Percentiles rank a stretch among this genome's conserved stretches.
Evolutionary conservation across 1,140 invertebrate species (phyloP).

Genomic region (Argopecten irradians): DNA sequence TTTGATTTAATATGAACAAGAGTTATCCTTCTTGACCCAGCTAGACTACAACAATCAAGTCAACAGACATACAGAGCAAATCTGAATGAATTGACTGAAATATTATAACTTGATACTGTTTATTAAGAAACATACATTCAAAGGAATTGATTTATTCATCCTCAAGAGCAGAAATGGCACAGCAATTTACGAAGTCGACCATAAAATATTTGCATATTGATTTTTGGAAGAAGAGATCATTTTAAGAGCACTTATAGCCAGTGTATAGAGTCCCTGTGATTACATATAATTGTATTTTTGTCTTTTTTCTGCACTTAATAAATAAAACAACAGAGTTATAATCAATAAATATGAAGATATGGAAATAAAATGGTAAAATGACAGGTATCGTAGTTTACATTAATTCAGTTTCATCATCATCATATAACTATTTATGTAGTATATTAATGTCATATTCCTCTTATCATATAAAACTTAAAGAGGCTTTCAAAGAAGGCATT

Average conservation of each 20-base stretch:
- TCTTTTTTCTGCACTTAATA: not conserved
- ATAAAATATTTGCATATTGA: too few relatives aligned
- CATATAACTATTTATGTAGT: too few relatives aligned
- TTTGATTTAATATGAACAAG: not conserved
- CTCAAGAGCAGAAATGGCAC: not conserved
- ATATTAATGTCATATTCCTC: not conserved
- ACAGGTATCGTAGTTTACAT: not conserved
- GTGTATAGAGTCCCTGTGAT: not conserved
- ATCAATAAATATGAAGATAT: not conserved
- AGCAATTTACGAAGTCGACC: too few relatives aligned
- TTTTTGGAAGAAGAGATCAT: not conserved
- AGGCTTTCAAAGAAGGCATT: not conserved
- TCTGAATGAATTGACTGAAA: too few relatives aligned
- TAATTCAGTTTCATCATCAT: not conserved
- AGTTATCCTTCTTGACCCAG: constrained; percentile 5
- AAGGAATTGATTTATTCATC: not conserved
- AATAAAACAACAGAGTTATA: not conserved
- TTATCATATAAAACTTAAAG: not conserved
- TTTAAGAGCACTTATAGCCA: not conserved
- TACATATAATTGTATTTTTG: not conserved
- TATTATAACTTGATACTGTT: too few relatives aligned
- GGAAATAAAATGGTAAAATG: not conserved
- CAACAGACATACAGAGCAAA: too few relatives aligned
- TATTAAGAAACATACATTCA: too few relatives aligned
- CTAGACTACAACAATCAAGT: not conserved